phyloP scores from a whole-genome alignment of 2,888 invertebrate species.

The Heliconius aoede region DNA sequence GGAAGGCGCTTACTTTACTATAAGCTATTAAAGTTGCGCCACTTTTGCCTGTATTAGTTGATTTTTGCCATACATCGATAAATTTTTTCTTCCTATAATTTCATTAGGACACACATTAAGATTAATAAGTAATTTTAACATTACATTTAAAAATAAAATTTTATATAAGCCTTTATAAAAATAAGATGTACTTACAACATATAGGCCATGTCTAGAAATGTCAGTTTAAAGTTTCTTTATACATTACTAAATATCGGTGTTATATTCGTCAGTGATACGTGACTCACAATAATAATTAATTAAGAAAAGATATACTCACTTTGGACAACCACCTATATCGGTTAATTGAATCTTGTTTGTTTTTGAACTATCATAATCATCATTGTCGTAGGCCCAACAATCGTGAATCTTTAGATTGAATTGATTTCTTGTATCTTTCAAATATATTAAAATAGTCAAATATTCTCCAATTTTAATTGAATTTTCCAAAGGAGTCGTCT shows the following conservation, averaged over 20 bases:
- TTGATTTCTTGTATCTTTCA: constrained; percentile 85
- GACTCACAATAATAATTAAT: not conserved
- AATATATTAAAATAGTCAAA: constrained; percentile 87
- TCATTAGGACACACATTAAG: not conserved
- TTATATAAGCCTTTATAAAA: not conserved
- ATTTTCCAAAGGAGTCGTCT: constrained; percentile 85
- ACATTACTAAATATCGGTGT: no score
- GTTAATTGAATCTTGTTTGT: constrained; percentile 86
- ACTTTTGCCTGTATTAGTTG: constrained; percentile 81
- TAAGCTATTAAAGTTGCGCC: constrained; percentile 86
- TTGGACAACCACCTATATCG: constrained; percentile 86
- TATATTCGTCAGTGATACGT: not conserved
- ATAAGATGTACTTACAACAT: not conserved
- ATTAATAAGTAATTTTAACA: not conserved
- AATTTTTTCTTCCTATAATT: constrained; percentile 84
- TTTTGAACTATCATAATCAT: constrained; percentile 82
- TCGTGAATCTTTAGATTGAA: constrained; percentile 88
- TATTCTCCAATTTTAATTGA: constrained; percentile 88
- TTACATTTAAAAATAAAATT: not conserved
- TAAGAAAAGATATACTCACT: constrained; percentile 66
- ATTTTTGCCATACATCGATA: constrained; percentile 86
- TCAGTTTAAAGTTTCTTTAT: no score
- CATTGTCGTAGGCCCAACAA: constrained; percentile 88
- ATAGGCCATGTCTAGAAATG: no score
- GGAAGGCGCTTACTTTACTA: constrained; percentile 88